These are phyloP conservation scores for Lepidotrigona ventralis DNA, from an alignment of 1,140 invertebrate genomes.

Conservation along the genomic window DNA sequence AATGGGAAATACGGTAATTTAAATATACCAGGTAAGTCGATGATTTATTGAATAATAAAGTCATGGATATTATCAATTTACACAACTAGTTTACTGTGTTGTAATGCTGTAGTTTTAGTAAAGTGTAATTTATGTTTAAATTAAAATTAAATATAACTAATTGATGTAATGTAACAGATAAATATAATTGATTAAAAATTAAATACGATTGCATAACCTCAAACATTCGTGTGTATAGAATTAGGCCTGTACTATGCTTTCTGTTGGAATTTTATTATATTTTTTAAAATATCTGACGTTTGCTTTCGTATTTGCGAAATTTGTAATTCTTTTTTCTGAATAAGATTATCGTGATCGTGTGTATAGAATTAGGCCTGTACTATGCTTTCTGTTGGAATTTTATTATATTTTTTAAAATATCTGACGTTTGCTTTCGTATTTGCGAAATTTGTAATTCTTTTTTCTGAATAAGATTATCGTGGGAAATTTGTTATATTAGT, in stretches of 20 bases:
- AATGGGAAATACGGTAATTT: slow-evolving; percentile 50
- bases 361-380: neutral
- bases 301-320: neutral
- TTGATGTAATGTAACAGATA: too few relatives aligned
- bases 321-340: neutral
- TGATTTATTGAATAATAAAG: neutral
- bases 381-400: neutral
- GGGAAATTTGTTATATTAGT: neutral
- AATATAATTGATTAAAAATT: neutral
- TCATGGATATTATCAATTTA: neutral
- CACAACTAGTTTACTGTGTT: neutral
- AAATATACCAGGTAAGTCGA: slow-evolving; percentile 65
- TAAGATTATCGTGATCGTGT: neutral
- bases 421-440: neutral
- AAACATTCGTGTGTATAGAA: neutral
- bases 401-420: neutral
- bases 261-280: neutral
- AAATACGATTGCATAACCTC: neutral
- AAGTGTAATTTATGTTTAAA: neutral
- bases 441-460: neutral
- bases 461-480: neutral
- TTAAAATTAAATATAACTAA: neutral
- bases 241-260: neutral
- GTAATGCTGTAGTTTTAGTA: neutral
- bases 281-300: neutral